Evolutionary conservation across 2,888 invertebrate species (phyloP).

Genomic region (Caenorhabditis becei): DNA sequence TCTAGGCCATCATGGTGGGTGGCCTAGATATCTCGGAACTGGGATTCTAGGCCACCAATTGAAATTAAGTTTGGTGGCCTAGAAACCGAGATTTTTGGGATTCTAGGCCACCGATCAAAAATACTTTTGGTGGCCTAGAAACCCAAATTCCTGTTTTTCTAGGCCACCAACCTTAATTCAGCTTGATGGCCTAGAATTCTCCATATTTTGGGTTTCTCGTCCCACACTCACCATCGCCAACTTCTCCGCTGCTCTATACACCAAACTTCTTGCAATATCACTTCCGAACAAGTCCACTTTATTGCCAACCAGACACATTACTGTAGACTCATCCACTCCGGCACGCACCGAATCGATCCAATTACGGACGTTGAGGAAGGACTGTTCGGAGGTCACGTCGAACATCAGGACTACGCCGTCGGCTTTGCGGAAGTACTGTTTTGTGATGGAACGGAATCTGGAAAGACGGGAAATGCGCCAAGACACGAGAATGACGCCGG

Average conservation of each 20-base stretch:
- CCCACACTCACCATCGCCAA: conserved; percentile 83
- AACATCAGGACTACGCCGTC: conserved; percentile 85
- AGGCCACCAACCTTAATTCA: too few species aligned
- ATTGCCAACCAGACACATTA: conserved; percentile 84
- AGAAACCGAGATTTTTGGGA: too few species aligned
- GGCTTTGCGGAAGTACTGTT: conserved; percentile 85
- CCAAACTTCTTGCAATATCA: conserved; percentile 81
- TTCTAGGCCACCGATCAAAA: background rate
- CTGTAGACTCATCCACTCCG: conserved; percentile 83
- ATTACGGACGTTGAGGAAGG: conserved; percentile 83
- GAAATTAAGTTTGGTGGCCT: too few species aligned
- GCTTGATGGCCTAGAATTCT: too few species aligned
- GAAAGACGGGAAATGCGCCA: conserved; percentile 23
- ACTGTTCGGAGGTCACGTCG: conserved; percentile 84
- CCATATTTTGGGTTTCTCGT: too few species aligned
- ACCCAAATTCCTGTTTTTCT: conserved; percentile 83
- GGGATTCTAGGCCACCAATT: too few species aligned
- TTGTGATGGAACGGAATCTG: conserved; percentile 84
- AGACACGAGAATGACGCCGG: too few species aligned
- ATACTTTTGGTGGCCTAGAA: conserved; percentile 82
- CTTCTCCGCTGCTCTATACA: conserved; percentile 82
- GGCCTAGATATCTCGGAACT: too few species aligned
- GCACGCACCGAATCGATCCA: conserved; percentile 81
- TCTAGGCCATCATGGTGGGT: too few species aligned
- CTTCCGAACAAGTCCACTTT: conserved; percentile 84